Evolutionary conservation across 2,797 vertebrate species (phyloP).

Genomic region (Loris lydekkerianus): DNA sequence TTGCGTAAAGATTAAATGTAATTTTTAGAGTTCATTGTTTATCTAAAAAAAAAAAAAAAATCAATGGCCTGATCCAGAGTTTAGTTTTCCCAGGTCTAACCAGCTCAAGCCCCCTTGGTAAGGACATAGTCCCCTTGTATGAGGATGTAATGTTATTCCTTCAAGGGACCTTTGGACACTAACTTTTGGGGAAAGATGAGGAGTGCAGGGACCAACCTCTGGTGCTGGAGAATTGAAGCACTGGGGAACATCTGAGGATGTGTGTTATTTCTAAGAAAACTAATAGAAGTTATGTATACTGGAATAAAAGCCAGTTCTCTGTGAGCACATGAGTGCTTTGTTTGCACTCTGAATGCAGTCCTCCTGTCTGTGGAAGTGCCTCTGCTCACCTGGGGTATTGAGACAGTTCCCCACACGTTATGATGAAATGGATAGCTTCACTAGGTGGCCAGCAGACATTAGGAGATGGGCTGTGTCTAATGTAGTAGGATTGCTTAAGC

Average conservation of each 20-base stretch:
- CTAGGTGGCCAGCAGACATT: background rate
- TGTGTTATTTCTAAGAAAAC: slow-evolving; percentile 22
- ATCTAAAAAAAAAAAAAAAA: background rate
- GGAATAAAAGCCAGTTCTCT: background rate
- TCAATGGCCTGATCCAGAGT: background rate
- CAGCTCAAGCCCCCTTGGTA: background rate
- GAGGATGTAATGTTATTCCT: background rate
- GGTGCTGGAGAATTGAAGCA: background rate
- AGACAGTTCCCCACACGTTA: background rate
- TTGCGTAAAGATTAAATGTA: background rate
- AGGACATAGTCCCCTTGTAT: background rate
- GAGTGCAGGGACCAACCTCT: background rate
- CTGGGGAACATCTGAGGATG: background rate
- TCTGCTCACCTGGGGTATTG: background rate
- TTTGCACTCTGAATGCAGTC: background rate
- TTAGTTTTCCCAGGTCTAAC: background rate
- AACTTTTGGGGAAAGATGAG: background rate
- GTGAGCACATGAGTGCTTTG: background rate
- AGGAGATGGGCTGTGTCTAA: background rate
- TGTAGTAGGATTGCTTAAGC: background rate
- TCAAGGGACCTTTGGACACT: background rate
- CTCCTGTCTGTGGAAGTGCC: background rate
- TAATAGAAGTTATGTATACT: background rate
- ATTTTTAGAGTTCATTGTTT: slow-evolving; percentile 21
- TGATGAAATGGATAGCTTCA: background rate